A percentile compares a stretch with the other conserved stretches of the same genome.
These are phyloP conservation scores for Octodon degus DNA, from an alignment of 2,113 vertebrate species.

Conservation along the genomic window DNA sequence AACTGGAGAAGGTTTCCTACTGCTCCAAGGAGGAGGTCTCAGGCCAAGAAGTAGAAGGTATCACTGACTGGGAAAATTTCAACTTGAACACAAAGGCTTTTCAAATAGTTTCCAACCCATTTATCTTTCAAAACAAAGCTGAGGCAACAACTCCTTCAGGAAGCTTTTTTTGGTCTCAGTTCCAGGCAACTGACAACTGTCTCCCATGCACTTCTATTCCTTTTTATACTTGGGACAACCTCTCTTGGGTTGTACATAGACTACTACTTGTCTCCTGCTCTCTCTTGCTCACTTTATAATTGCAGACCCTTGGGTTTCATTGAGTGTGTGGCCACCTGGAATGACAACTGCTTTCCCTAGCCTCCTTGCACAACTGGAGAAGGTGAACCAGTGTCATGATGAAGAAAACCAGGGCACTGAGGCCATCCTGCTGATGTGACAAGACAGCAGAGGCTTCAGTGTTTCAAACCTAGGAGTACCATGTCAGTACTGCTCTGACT, in stretches of 20 bases:
- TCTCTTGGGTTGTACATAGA: not conserved
- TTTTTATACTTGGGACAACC: not conserved
- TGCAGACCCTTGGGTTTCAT: not conserved
- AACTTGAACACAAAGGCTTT: not conserved
- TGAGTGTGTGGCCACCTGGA: not conserved
- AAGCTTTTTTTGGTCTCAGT: not conserved
- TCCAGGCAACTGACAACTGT: not conserved
- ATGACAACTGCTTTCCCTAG: not conserved
- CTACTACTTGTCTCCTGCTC: not conserved
- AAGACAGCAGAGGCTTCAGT: not conserved
- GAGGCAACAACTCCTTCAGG: not conserved
- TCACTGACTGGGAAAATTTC: conserved; percentile 36
- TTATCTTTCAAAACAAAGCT: not conserved
- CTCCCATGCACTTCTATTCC: not conserved
- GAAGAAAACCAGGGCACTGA: not conserved
- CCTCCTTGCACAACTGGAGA: not conserved
- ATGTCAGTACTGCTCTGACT: not conserved
- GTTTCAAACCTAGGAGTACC: not conserved
- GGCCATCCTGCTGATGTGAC: not conserved
- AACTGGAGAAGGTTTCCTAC: not conserved
- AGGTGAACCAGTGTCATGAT: not conserved
- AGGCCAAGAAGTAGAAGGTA: not conserved
- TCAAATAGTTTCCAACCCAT: not conserved
- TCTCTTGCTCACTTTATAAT: not conserved
- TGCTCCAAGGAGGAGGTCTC: not conserved